These are phyloP conservation scores for Triplophysa siluroides DNA, from an alignment of 2,113 vertebrate species.

Conservation along the genomic window DNA sequence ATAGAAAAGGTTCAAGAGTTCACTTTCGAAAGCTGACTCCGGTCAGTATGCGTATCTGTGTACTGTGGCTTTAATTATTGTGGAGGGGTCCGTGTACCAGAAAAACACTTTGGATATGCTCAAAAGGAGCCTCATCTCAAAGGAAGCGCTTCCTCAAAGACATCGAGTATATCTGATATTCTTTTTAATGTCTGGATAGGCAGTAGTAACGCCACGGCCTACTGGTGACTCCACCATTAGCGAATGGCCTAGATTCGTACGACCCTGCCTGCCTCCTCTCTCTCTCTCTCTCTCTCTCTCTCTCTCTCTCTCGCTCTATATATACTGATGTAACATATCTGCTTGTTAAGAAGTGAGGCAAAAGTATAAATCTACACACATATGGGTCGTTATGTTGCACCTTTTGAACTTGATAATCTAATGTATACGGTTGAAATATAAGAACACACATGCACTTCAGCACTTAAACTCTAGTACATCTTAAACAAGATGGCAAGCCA, in stretches of 20 bases:
- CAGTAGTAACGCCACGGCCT: conserved; percentile 46
- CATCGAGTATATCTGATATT: conserved; percentile 62
- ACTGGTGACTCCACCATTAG: conserved; percentile 60
- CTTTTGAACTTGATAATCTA: not conserved
- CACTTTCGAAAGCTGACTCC: not conserved
- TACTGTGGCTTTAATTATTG: conserved; percentile 59
- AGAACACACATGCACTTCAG: no score
- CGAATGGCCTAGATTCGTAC: conserved; percentile 59
- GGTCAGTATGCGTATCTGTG: conserved; percentile 45
- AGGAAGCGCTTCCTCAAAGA: conserved; percentile 67
- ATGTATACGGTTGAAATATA: not conserved
- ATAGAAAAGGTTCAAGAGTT: not conserved
- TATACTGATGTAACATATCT: conserved; percentile 34
- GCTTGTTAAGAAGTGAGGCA: not conserved
- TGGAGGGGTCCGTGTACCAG: conserved; percentile 54
- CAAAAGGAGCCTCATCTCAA: conserved; percentile 63
- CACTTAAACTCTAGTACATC: no score
- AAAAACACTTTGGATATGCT: conserved; percentile 68
- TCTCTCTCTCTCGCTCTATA: not conserved
- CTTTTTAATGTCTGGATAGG: conserved; percentile 67
- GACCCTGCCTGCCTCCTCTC: conserved; percentile 40
- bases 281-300: conserved; percentile 6
- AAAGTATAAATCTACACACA: not conserved
- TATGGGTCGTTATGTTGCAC: not conserved
- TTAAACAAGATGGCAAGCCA: no score